Evolutionary conservation across 2,797 vertebrate genomes (phyloP), one percentile per base, ranked within the genome.

Genomic region (Botia almorhae): DNA sequence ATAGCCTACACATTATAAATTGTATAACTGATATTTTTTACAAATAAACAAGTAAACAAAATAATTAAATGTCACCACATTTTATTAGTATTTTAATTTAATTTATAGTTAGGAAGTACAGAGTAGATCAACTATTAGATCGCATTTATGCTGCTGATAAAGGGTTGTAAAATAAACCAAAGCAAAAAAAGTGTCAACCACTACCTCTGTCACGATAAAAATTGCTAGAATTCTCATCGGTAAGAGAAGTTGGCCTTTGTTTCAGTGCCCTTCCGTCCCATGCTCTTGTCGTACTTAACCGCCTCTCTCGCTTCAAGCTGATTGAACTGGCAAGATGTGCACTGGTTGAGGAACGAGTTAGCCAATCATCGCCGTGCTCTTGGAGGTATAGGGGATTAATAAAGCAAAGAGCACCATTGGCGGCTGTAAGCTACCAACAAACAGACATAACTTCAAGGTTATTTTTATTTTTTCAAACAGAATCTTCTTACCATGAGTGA

Each of bases 301-400:
- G 88, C 7, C 85, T 87, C 19, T 85, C 88, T 23, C n/a, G 75
- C 88, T 74, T 95, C 88, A 78, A 91, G 86, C 69, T 90, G 80
- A 86, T 87, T 76, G 85, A 88, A 36, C 26, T 78, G 17, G 29
- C 0, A 2, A 23, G 50, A 13, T 77, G 68, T 17, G 13, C 6
- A 4, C 51, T 13, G 3, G 78, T 2, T 0, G 83, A 23, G 70
- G 61, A 82, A 1, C 79, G 60, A 2, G 91, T 89, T 39, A 95
- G 90, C 95, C 94, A 95, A 0, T 91, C 91, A 2, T 95, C 93
- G 11, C 94, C 94, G 2, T 96, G 95, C 68, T 94, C 94, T 11
- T 87, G 91, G 3, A 96, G 67, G 83, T 95, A 96, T 8, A 96
- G 93, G 0, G 94, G 95, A 86, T 96, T 97, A 76, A 96, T 93